Evolutionary conservation across 2,113 vertebrate species (phyloP).

Genomic region (Epinephelus moara): DNA sequence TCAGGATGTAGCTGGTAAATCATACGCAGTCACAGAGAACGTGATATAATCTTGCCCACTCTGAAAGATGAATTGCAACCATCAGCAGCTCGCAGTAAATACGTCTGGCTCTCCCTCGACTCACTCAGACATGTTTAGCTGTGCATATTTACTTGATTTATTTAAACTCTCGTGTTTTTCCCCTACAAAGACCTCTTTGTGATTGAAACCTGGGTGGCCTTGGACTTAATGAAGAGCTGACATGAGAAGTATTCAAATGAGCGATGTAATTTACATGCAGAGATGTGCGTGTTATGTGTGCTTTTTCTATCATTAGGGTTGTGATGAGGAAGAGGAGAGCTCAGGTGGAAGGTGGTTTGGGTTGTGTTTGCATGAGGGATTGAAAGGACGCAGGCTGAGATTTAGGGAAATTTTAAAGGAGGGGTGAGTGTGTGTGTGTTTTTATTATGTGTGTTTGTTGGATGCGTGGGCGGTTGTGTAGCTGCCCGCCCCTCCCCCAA

Average conservation of each 20-base stretch:
- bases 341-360: constrained; percentile 45
- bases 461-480: constrained; percentile 42
- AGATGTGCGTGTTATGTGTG: neutral
- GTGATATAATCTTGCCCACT: constrained; percentile 27
- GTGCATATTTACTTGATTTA: constrained; percentile 45
- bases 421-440: constrained; percentile 42
- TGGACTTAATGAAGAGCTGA: constrained; percentile 49
- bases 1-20: constrained; percentile 57
- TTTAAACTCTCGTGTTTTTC: constrained; percentile 30
- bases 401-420: constrained; percentile 35
- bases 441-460: constrained; percentile 66
- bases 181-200: constrained; percentile 46
- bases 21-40: constrained; percentile 36
- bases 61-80: constrained; percentile 44
- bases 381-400: constrained; percentile 12
- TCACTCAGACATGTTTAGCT: constrained; percentile 33
- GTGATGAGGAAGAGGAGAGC: neutral
- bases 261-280: constrained; percentile 37
- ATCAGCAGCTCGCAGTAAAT: constrained; percentile 49
- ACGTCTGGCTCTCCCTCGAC: constrained; percentile 18
- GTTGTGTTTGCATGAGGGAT: constrained; percentile 31
- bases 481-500: constrained; percentile 75
- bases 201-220: constrained; percentile 21
- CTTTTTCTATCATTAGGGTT: constrained; percentile 20
- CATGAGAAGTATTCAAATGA: constrained; percentile 63